phyloP scores from a whole-genome alignment of 53 echinoderm and acorn worm species.

The Hippasteria phrygiana region DNA sequence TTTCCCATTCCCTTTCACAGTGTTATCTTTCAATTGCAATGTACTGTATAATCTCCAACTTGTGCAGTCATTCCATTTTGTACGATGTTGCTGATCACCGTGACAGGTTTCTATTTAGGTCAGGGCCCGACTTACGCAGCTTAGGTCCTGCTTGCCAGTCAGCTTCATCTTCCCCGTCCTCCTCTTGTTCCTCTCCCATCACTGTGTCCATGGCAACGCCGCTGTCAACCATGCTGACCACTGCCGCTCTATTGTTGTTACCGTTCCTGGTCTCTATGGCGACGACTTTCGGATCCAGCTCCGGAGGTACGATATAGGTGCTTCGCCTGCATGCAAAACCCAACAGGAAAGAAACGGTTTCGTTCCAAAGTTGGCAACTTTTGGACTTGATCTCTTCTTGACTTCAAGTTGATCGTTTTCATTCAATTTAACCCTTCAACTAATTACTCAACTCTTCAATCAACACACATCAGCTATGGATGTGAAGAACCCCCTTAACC shows the following conservation, averaged over 20 bases:
- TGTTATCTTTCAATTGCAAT: too few relatives aligned
- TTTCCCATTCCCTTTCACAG: too few relatives aligned
- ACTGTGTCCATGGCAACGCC: background rate
- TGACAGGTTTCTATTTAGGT: too few relatives aligned
- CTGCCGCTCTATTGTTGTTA: slow-evolving; percentile 21
- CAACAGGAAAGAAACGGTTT: background rate
- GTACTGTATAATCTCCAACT: too few relatives aligned
- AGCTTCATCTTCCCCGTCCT: slow-evolving; percentile 52
- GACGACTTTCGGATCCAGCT: slow-evolving; percentile 9
- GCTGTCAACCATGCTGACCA: background rate
- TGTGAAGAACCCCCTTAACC: too few relatives aligned
- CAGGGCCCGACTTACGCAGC: background rate
- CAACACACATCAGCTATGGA: too few relatives aligned
- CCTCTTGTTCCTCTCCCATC: slow-evolving; percentile 20
- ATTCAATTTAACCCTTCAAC: too few relatives aligned
- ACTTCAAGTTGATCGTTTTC: too few relatives aligned
- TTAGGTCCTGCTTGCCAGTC: slow-evolving; percentile 15
- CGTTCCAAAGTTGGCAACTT: background rate
- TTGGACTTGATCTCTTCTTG: too few relatives aligned
- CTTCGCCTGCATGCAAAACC: slow-evolving; percentile 71
- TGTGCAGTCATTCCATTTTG: too few relatives aligned
- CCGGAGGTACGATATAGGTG: slow-evolving; percentile 84
- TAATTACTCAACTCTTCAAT: too few relatives aligned
- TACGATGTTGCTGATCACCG: too few relatives aligned
- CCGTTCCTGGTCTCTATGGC: slow-evolving; percentile 28